Conservation (phyloP, 2,113 vertebrate genomes). For the Semicossyphus pulcher region DNA sequence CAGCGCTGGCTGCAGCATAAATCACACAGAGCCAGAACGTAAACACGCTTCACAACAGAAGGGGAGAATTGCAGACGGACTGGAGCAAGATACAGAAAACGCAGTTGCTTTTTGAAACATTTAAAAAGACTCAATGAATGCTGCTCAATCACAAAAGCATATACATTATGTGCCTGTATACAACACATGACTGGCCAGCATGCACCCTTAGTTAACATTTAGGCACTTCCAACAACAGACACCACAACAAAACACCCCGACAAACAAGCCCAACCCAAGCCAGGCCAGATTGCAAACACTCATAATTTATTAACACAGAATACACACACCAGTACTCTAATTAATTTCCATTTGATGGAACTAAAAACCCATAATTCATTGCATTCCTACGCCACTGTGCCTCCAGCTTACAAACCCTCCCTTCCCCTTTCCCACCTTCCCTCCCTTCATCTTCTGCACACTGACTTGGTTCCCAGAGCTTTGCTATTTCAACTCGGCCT, state of each 20-base stretch:
- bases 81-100: not conserved
- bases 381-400: slow-evolving; percentile 42
- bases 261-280: not conserved
- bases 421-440: slow-evolving; percentile 27
- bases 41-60: slow-evolving; percentile 47
- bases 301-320: slow-evolving; percentile 29
- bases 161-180: not conserved
- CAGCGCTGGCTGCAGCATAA: slow-evolving; percentile 60
- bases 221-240: not conserved
- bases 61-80: slow-evolving; percentile 26
- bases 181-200: not conserved
- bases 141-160: not conserved
- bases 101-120: not conserved
- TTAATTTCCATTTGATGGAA: slow-evolving; percentile 35
- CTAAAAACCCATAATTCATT: slow-evolving; percentile 43
- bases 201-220: not conserved
- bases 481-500: slow-evolving; percentile 66
- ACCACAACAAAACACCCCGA: slow-evolving; percentile 30
- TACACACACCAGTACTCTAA: slow-evolving; percentile 12
- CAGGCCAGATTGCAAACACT: slow-evolving; percentile 3
- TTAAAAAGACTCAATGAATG: not conserved
- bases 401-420: not conserved
- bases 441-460: slow-evolving; percentile 55
- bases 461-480: slow-evolving; percentile 63
- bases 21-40: slow-evolving; percentile 59